Conservation (phyloP, 1,140 invertebrate genomes). For the Magallana ariakensis region DNA sequence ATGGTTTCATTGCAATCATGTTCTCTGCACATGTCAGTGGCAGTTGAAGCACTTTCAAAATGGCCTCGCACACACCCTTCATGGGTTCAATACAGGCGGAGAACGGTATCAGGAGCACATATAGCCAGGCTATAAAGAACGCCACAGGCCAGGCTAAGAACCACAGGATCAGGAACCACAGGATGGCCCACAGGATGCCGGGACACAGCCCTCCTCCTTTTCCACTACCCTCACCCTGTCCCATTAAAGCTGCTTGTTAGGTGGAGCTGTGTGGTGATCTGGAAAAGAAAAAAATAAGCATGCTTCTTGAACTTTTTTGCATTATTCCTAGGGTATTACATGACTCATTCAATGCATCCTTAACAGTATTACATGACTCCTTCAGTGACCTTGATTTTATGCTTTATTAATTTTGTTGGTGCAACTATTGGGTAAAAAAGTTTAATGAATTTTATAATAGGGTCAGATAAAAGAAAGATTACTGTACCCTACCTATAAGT, state of each 20-base stretch:
- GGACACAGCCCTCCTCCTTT: conserved; percentile 67
- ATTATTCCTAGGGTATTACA: background rate
- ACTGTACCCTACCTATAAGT: no score
- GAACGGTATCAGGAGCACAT: conserved; percentile 76
- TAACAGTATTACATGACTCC: no score
- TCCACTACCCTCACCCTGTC: conserved; percentile 56
- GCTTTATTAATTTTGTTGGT: no score
- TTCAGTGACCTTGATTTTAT: no score
- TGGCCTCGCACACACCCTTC: conserved; percentile 71
- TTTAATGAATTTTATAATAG: no score
- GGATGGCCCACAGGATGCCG: conserved; percentile 72
- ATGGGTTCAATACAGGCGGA: conserved; percentile 72
- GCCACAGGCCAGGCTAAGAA: conserved; percentile 76
- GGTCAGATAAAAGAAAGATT: no score
- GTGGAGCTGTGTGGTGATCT: background rate
- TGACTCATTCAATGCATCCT: no score
- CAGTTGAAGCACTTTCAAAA: conserved; percentile 71
- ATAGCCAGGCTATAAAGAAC: conserved; percentile 74
- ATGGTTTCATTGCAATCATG: conserved; percentile 75
- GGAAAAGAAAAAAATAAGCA: background rate
- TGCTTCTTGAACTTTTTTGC: background rate
- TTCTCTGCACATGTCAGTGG: conserved; percentile 76
- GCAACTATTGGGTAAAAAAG: no score
- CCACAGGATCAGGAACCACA: conserved; percentile 76
- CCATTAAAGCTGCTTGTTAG: background rate